phyloP scores from a whole-genome alignment of 1,140 invertebrate species.

The Lepidurus couesii region DNA sequence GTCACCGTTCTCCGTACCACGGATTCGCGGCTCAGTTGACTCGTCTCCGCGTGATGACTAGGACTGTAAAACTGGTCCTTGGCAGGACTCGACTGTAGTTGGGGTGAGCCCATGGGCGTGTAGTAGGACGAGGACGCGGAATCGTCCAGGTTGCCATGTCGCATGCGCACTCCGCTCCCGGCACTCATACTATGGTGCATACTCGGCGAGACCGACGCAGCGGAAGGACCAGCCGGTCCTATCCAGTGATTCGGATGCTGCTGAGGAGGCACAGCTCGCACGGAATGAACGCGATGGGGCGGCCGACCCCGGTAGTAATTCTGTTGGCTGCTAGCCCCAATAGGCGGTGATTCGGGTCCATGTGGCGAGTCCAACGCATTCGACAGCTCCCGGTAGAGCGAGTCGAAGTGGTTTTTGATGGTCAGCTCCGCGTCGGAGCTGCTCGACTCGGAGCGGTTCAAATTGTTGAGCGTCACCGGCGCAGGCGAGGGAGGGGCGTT shows the following conservation, averaged over 20 bases:
- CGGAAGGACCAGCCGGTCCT: not conserved
- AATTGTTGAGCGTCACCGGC: constrained; percentile 27
- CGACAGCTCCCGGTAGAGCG: constrained; percentile 39
- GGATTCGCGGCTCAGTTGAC: not conserved
- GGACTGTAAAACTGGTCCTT: not conserved
- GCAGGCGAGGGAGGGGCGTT: constrained; percentile 37
- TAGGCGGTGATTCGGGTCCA: not conserved
- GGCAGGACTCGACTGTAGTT: constrained; percentile 23
- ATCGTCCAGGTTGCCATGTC: constrained; percentile 20
- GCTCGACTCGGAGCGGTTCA: constrained; percentile 27
- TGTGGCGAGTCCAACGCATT: constrained; percentile 31
- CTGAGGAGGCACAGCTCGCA: not conserved
- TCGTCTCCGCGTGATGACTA: not conserved
- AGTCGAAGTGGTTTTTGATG: constrained; percentile 40
- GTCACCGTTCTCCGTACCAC: constrained; percentile 2
- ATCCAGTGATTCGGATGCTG: not conserved
- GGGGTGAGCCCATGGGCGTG: not conserved
- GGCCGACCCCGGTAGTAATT: constrained; percentile 2
- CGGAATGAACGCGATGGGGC: not conserved
- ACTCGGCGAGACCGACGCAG: not conserved
- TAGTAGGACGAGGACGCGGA: not conserved
- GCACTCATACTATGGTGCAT: not conserved
- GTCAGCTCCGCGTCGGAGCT: constrained; percentile 34
- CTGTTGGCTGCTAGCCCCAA: not conserved
- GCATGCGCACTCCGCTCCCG: constrained; percentile 1